These are phyloP conservation scores for Pagrus major DNA, from an alignment of 2,113 vertebrate genomes.

Conservation along the genomic window DNA sequence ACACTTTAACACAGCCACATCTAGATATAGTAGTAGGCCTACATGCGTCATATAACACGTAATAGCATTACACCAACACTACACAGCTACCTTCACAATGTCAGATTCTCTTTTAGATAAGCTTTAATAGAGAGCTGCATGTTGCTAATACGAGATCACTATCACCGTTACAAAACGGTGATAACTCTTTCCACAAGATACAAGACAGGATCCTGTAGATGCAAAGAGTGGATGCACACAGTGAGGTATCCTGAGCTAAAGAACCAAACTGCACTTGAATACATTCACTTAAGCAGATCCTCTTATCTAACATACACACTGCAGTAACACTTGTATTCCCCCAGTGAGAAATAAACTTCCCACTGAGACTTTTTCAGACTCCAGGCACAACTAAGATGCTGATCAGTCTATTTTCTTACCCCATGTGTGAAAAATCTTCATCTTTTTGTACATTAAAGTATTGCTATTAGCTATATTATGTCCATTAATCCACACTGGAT, in stretches of 20 bases:
- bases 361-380: background rate
- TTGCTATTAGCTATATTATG: no score
- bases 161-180: background rate
- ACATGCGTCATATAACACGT: conserved; percentile 15
- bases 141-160: background rate
- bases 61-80: background rate
- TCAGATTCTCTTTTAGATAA: background rate
- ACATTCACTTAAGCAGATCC: background rate
- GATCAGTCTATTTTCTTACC: background rate
- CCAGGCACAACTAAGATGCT: background rate
- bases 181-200: background rate
- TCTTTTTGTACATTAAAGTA: background rate
- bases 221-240: background rate
- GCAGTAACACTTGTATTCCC: no score
- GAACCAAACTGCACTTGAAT: background rate
- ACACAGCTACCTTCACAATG: background rate
- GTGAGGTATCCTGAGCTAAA: background rate
- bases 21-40: background rate
- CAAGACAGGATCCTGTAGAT: background rate
- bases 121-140: background rate
- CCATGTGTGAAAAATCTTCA: background rate
- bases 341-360: background rate
- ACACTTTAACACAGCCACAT: conserved; percentile 8
- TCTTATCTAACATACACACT: background rate
- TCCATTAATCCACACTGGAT: background rate